A percentile compares a stretch with the other conserved stretches of the same genome.
phyloP scores from a whole-genome alignment of 2,113 vertebrate species.

The Dasyurus viverrinus region DNA sequence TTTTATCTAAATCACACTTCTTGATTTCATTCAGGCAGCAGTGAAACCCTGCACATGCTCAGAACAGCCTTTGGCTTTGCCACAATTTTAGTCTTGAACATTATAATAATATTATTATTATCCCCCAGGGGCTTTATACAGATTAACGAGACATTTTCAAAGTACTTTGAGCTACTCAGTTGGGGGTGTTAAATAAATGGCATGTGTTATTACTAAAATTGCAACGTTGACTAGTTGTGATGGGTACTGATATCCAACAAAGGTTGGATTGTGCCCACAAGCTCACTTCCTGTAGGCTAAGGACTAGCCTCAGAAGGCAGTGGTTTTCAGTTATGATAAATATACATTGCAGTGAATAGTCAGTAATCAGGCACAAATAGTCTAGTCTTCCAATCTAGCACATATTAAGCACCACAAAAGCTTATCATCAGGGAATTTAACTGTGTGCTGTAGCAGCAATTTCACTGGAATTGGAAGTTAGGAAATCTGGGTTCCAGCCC shows the following conservation, averaged over 20 bases:
- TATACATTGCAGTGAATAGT: constrained; percentile 63
- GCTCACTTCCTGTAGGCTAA: constrained; percentile 56
- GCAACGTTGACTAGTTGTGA: constrained; percentile 72
- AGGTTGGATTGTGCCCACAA: constrained; percentile 67
- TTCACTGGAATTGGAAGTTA: constrained; percentile 45
- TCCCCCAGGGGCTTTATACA: constrained; percentile 69
- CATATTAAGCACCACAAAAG: constrained; percentile 64
- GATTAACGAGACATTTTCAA: constrained; percentile 75
- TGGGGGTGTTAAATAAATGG: constrained; percentile 69
- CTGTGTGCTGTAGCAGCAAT: constrained; percentile 58
- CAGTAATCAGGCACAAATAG: constrained; percentile 65
- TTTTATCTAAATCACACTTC: constrained; percentile 5
- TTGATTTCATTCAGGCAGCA: not conserved
- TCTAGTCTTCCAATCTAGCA: constrained; percentile 63
- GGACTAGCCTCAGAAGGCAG: constrained; percentile 54
- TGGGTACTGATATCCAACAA: constrained; percentile 61
- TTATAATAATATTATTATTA: constrained; percentile 77
- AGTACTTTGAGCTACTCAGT: constrained; percentile 65
- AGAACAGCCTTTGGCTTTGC: constrained; percentile 59
- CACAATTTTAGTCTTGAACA: constrained; percentile 49
- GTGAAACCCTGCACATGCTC: constrained; percentile 28
- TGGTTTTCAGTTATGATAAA: constrained; percentile 68
- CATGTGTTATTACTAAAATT: constrained; percentile 59
- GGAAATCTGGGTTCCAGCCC: constrained; percentile 44
- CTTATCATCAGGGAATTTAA: constrained; percentile 62